Evolutionary conservation across 2,113 vertebrate species (phyloP).

Genomic region (Melanocharis versteri): DNA sequence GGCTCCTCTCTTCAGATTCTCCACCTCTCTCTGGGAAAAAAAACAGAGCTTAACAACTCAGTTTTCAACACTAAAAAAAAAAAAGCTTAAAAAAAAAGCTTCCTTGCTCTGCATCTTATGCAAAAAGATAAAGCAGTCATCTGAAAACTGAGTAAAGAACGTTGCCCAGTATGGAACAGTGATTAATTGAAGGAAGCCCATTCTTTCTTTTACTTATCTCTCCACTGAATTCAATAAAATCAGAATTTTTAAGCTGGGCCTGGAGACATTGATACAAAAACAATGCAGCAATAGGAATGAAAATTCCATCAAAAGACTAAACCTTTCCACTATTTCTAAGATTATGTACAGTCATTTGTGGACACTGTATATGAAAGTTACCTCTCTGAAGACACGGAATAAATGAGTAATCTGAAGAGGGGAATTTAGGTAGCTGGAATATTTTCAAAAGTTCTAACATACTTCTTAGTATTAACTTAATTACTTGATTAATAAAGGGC

Average conservation of each 20-base stretch:
- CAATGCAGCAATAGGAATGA: background rate
- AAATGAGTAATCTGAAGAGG: slow-evolving; percentile 70
- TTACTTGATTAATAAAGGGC: slow-evolving; percentile 27
- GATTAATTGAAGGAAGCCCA: slow-evolving; percentile 10
- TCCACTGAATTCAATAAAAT: background rate
- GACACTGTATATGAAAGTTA: background rate
- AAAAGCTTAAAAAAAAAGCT: background rate
- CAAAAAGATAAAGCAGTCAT: background rate
- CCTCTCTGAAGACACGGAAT: slow-evolving; percentile 17
- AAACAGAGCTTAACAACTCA: background rate
- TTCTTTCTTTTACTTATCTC: slow-evolving; percentile 12
- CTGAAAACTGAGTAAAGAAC: slow-evolving; percentile 52
- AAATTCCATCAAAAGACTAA: slow-evolving; percentile 33
- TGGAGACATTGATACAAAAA: background rate
- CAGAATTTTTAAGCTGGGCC: background rate
- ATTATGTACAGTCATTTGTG: background rate
- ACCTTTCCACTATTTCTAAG: slow-evolving; percentile 31
- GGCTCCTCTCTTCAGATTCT: slow-evolving; percentile 70
- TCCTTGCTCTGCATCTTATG: background rate
- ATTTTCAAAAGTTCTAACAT: slow-evolving; percentile 16
- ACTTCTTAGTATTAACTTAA: slow-evolving; percentile 9
- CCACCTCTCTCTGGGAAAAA: background rate
- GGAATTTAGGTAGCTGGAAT: slow-evolving; percentile 41
- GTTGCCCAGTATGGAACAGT: background rate
- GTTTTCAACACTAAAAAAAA: background rate